A percentile compares a stretch with the other conserved stretches of the same genome.
Evolutionary conservation across 2,888 invertebrate genomes (phyloP).

Genomic region (Serrognathus titanus): DNA sequence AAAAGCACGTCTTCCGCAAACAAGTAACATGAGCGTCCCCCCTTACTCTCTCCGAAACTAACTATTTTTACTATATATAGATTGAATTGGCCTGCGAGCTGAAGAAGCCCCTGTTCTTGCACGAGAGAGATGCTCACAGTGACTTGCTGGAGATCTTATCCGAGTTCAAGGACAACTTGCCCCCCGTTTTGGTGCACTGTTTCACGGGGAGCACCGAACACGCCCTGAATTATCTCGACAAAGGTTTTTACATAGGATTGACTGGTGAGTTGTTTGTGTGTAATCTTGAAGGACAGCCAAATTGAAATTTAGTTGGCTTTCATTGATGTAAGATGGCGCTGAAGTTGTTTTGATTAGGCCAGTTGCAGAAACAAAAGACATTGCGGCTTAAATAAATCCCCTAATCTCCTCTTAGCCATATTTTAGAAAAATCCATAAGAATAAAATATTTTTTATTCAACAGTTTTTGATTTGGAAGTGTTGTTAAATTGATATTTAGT

Average conservation of each 20-base stretch:
- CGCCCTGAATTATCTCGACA: conserved; percentile 76
- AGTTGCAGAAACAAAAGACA: too few relatives aligned
- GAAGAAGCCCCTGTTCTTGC: conserved; percentile 83
- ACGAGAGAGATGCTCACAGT: conserved; percentile 87
- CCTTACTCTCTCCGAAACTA: too few relatives aligned
- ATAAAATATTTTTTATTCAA: too few relatives aligned
- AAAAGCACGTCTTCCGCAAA: conserved; percentile 81
- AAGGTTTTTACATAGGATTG: conserved; percentile 82
- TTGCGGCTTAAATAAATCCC: too few relatives aligned
- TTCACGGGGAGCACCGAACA: conserved; percentile 87
- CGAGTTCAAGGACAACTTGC: conserved; percentile 55
- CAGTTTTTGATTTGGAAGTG: too few relatives aligned
- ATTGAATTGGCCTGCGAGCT: conserved; percentile 82
- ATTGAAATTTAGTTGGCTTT: too few relatives aligned
- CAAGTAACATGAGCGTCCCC: conserved; percentile 55
- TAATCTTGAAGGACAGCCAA: too few relatives aligned
- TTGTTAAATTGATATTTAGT: too few relatives aligned
- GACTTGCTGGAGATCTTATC: conserved; percentile 75
- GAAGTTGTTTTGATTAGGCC: too few relatives aligned
- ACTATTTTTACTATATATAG: conserved; percentile 48
- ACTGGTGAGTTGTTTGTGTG: conserved; percentile 54
- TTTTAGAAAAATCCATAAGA: too few relatives aligned
- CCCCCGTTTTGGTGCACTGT: conserved; percentile 86
- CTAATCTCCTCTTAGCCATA: too few relatives aligned
- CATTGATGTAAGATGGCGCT: too few relatives aligned